phyloP scores from a whole-genome alignment of 2,888 invertebrate genomes.

The Trachelus stipa region DNA sequence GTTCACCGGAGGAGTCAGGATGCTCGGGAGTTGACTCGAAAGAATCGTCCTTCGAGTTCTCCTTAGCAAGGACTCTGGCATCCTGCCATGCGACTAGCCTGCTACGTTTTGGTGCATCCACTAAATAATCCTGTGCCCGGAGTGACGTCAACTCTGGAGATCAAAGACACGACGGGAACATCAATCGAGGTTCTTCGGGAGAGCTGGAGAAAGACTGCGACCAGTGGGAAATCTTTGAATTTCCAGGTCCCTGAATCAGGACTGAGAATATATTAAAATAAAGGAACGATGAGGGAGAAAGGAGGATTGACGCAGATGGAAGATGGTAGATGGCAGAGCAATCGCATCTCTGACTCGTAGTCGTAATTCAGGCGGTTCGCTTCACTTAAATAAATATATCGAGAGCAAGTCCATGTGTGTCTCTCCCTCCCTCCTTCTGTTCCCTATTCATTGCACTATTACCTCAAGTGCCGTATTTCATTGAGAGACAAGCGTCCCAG shows the following conservation, averaged over 20 bases:
- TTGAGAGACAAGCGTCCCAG: conserved; percentile 16
- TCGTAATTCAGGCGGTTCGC: conserved; percentile 28
- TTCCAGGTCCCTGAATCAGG: background rate
- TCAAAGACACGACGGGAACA: background rate
- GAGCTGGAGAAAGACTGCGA: background rate
- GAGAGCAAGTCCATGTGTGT: background rate
- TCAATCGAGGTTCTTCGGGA: background rate
- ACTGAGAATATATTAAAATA: background rate
- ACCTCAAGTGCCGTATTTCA: conserved; percentile 32
- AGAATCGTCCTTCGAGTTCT: background rate
- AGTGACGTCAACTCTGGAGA: background rate
- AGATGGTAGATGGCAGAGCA: background rate
- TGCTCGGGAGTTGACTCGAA: background rate
- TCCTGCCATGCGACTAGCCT: background rate
- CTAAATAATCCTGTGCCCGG: background rate
- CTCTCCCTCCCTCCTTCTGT: conserved; percentile 1
- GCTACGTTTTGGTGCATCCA: background rate
- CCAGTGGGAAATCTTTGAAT: background rate
- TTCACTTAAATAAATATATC: conserved; percentile 29
- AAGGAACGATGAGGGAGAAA: background rate
- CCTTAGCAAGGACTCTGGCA: background rate
- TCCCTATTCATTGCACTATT: conserved; percentile 33
- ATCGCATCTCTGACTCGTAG: conserved; percentile 10
- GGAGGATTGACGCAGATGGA: background rate
- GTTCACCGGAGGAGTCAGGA: background rate